phyloP scores from a whole-genome alignment of 2,797 vertebrate species.

The Silurus aristotelis region DNA sequence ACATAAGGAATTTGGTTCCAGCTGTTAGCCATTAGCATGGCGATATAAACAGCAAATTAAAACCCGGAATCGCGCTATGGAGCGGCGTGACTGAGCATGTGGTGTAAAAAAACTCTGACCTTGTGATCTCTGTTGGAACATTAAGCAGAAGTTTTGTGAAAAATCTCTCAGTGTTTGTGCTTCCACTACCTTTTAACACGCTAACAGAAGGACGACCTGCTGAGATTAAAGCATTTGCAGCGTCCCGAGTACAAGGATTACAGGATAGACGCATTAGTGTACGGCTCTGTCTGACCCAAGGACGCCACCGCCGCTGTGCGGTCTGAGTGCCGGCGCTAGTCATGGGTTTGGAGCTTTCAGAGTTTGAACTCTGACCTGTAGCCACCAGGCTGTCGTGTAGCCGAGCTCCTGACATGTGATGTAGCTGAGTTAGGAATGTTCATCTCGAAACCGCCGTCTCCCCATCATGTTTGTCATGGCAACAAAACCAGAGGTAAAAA shows the following conservation, averaged over 20 bases:
- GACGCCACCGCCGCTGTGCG: background rate
- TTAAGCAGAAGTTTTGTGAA: background rate
- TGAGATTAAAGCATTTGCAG: background rate
- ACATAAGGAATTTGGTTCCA: no score
- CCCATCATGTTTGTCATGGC: conserved; percentile 71
- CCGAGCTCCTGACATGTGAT: conserved; percentile 30
- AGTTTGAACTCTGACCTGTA: conserved; percentile 34
- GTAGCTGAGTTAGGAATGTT: conserved; percentile 25
- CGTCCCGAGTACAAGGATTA: background rate
- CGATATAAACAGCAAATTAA: no score
- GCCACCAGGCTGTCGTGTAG: background rate
- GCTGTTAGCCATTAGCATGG: no score
- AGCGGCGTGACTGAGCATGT: no score
- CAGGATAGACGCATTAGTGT: conserved; percentile 22
- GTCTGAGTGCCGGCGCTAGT: conserved; percentile 12
- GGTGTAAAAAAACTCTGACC: no score
- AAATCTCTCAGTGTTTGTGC: background rate
- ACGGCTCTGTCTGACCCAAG: conserved; percentile 4
- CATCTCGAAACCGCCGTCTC: conserved; percentile 64
- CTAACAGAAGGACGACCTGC: background rate
- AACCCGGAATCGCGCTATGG: no score
- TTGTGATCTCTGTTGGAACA: no score
- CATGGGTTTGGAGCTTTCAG: conserved; percentile 22
- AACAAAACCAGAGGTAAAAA: conserved; percentile 61
- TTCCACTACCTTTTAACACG: background rate